phyloP scores from a whole-genome alignment of 2,113 vertebrate species.

The Erythrocercus mccallii region DNA sequence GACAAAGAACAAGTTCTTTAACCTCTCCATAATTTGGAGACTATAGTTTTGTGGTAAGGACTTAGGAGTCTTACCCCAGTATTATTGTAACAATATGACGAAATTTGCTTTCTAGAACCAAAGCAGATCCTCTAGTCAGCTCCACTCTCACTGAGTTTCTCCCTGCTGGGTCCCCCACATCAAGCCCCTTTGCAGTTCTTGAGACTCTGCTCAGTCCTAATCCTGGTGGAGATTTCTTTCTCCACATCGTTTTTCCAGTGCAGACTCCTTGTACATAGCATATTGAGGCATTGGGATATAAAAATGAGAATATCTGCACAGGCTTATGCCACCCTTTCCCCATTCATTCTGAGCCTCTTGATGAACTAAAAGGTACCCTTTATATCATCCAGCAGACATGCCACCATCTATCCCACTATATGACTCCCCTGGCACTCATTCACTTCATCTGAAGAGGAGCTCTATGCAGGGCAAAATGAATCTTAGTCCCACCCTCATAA shows the following conservation, averaged over 20 bases:
- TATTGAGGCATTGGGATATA: neutral
- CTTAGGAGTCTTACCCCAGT: neutral
- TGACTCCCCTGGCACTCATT: neutral
- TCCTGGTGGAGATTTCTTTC: neutral
- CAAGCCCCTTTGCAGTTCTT: neutral
- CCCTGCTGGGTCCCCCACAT: neutral
- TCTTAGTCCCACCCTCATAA: slow-evolving; percentile 14
- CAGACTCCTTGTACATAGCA: neutral
- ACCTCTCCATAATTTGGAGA: neutral
- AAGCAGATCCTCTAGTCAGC: neutral
- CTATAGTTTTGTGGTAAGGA: neutral
- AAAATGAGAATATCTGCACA: neutral
- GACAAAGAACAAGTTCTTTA: neutral
- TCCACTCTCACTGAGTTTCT: neutral
- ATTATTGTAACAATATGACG: neutral
- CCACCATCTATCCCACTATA: neutral
- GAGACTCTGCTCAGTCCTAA: neutral
- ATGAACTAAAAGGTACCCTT: neutral
- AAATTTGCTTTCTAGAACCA: neutral
- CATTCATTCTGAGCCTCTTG: neutral
- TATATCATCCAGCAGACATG: neutral
- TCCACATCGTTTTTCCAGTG: neutral
- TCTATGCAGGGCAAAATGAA: neutral
- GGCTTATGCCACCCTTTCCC: neutral
- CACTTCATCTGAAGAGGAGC: neutral